phyloP scores from a whole-genome alignment of 2,113 vertebrate species.

The Eonycteris spelaea region DNA sequence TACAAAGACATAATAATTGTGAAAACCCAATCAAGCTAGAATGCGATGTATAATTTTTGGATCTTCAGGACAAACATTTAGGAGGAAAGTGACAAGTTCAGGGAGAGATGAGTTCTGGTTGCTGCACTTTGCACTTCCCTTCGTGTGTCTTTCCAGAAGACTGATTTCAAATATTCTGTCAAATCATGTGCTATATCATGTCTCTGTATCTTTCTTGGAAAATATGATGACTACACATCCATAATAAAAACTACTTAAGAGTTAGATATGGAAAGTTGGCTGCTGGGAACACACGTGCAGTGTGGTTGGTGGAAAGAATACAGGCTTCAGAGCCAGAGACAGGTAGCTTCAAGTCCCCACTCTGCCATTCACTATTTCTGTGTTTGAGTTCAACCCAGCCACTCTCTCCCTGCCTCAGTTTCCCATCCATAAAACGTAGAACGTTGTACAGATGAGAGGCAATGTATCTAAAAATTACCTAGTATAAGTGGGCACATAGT shows the following conservation, averaged over 20 bases:
- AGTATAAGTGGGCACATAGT: neutral
- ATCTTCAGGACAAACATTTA: constrained; percentile 16
- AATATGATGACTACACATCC: neutral
- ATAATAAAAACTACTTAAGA: neutral
- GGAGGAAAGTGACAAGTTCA: neutral
- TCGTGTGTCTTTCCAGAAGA: neutral
- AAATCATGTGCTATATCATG: neutral
- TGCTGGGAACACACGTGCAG: neutral
- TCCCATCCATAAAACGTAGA: neutral
- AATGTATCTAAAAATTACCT: neutral
- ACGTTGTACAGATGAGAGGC: neutral
- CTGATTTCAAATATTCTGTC: neutral
- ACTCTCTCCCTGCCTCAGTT: neutral
- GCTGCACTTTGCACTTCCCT: neutral
- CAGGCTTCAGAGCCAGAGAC: neutral
- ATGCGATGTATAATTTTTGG: neutral
- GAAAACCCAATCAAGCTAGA: neutral
- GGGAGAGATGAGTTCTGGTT: neutral
- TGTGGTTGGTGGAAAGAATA: neutral
- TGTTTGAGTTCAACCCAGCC: neutral
- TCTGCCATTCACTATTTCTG: neutral
- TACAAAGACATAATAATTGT: neutral
- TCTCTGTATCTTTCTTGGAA: neutral
- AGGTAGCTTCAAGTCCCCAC: neutral
- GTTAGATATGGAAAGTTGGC: neutral